Percentiles rank a stretch among this genome's conserved stretches.
Conservation (phyloP, 1,140 invertebrate genomes). For the Hydropsyche tenuis region DNA sequence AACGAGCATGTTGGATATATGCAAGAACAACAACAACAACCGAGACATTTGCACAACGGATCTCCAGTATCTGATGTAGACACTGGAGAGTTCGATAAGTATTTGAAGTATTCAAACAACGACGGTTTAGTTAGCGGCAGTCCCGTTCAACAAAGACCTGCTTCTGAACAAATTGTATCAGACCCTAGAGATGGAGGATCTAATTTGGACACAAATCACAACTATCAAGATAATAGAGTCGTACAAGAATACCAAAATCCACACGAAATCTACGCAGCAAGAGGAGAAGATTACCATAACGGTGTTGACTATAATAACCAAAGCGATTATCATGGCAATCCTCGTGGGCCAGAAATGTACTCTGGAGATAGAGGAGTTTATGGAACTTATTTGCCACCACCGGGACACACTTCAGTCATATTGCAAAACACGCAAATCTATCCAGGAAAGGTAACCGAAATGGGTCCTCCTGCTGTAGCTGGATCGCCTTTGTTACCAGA, state of each 20-base stretch:
- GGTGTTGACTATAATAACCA: constrained; percentile 39
- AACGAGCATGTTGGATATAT: constrained; percentile 58
- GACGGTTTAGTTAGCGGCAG: constrained; percentile 41
- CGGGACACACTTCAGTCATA: constrained; percentile 58
- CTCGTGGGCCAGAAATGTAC: constrained; percentile 30
- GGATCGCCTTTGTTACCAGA: constrained; percentile 50
- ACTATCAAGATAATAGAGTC: constrained; percentile 58
- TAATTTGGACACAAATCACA: constrained; percentile 65
- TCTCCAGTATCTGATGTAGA: constrained; percentile 66
- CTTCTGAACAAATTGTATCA: constrained; percentile 34
- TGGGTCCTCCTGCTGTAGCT: constrained; percentile 44
- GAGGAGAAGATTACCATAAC: constrained; percentile 46
- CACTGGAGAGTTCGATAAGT: constrained; percentile 70
- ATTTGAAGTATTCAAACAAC: constrained; percentile 66
- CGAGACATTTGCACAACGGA: constrained; percentile 56
- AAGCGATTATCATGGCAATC: constrained; percentile 37
- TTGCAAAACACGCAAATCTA: constrained; percentile 57
- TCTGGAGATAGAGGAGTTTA: constrained; percentile 33
- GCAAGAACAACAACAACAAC: constrained; percentile 60
- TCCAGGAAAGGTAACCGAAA: constrained; percentile 50
- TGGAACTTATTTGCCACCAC: constrained; percentile 43
- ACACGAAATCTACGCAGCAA: constrained; percentile 53
- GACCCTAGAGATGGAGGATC: constrained; percentile 41
- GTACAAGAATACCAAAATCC: constrained; percentile 51
- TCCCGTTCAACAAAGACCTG: constrained; percentile 32